A percentile compares a stretch with the other conserved stretches of the same genome.
Evolutionary conservation across 2,888 invertebrate genomes (phyloP).

Genomic region (Crioceris asparagi): DNA sequence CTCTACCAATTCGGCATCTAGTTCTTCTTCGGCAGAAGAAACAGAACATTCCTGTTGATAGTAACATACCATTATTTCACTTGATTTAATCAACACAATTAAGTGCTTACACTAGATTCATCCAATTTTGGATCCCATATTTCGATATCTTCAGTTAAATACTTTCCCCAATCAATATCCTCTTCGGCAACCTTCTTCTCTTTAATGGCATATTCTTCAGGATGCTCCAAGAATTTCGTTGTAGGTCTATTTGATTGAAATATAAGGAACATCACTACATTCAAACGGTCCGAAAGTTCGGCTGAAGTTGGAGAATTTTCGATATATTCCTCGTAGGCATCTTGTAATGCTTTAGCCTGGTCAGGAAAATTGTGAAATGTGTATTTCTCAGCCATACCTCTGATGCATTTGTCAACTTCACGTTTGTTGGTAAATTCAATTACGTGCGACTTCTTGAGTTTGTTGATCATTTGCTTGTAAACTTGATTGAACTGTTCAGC

Average conservation of each 20-base stretch:
- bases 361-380: slow-evolving; percentile 31
- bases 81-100: not conserved
- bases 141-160: slow-evolving; percentile 39
- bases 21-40: slow-evolving; percentile 12
- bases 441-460: slow-evolving; percentile 27
- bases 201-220: slow-evolving; percentile 22
- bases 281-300: slow-evolving; percentile 24
- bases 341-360: slow-evolving; percentile 28
- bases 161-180: slow-evolving; percentile 41
- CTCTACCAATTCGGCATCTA: slow-evolving; percentile 3
- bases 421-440: slow-evolving; percentile 30
- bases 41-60: slow-evolving; percentile 16
- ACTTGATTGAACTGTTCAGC: slow-evolving; percentile 24
- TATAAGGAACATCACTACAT: slow-evolving; percentile 31
- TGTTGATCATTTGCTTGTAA: slow-evolving; percentile 24
- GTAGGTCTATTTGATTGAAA: slow-evolving; percentile 33
- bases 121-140: slow-evolving; percentile 21
- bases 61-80: too few relatives aligned
- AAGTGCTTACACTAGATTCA: slow-evolving; percentile 20
- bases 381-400: slow-evolving; percentile 32
- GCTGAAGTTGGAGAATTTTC: slow-evolving; percentile 20
- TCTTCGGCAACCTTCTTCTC: slow-evolving; percentile 32
- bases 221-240: slow-evolving; percentile 27
- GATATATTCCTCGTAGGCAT: slow-evolving; percentile 27
- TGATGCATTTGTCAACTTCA: slow-evolving; percentile 29